A percentile compares a stretch with the other conserved stretches of the same genome.
Evolutionary conservation across 2,113 vertebrate genomes (phyloP).

Genomic region (Scytalopus superciliaris): DNA sequence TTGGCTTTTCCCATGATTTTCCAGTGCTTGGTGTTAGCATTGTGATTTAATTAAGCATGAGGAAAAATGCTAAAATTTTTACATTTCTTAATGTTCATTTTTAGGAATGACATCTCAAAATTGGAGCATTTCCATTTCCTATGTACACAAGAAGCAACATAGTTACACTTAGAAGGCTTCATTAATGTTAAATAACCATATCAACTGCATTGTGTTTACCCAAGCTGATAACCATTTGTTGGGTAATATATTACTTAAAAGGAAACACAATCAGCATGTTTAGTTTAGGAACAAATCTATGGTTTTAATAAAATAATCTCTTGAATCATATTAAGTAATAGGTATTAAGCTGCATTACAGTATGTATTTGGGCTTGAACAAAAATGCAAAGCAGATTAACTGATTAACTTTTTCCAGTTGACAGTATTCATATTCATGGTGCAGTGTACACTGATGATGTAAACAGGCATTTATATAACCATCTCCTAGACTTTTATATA

Average conservation of each 20-base stretch:
- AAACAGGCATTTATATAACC: background rate
- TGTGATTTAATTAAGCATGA: background rate
- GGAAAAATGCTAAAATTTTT: background rate
- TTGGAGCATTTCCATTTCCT: constrained; percentile 1
- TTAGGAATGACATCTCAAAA: background rate
- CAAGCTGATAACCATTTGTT: constrained; percentile 11
- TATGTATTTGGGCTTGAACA: background rate
- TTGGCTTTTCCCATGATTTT: background rate
- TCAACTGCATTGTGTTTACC: background rate
- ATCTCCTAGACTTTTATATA: background rate
- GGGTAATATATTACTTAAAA: background rate
- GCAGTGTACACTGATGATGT: background rate
- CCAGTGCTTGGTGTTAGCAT: background rate
- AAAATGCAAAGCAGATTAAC: background rate
- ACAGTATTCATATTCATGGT: background rate
- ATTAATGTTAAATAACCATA: constrained; percentile 17
- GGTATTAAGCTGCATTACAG: background rate
- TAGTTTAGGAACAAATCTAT: background rate
- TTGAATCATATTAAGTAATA: background rate
- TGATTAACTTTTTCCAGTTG: background rate
- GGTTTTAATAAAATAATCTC: background rate
- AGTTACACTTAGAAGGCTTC: background rate
- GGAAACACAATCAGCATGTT: background rate
- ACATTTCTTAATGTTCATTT: background rate
- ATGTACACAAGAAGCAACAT: background rate